Conservation (phyloP, 2,113 vertebrate genomes). For the Argyrosomus japonicus region DNA sequence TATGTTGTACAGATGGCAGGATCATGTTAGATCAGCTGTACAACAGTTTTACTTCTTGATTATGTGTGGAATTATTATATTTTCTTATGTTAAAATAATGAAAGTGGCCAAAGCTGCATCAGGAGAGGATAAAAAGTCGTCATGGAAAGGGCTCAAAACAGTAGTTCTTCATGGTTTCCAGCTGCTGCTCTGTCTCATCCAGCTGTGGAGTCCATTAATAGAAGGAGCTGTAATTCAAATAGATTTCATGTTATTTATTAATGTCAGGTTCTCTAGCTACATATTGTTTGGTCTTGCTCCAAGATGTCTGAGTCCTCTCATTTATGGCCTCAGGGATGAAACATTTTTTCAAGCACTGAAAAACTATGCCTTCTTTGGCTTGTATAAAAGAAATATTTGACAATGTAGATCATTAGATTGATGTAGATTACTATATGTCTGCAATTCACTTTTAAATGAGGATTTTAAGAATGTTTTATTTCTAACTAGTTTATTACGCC, state of each 20-base stretch:
- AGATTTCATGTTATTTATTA: not conserved
- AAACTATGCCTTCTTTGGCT: not conserved
- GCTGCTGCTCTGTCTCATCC: conserved; percentile 69
- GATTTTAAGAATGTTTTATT: no score
- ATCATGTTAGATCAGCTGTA: conserved; percentile 38
- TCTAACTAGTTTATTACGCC: no score
- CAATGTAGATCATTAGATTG: no score
- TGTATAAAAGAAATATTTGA: no score
- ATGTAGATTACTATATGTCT: no score
- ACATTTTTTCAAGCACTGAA: conserved; percentile 42
- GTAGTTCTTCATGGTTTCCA: conserved; percentile 74
- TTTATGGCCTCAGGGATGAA: conserved; percentile 71
- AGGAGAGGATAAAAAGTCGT: conserved; percentile 52
- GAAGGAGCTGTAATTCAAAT: conserved; percentile 37
- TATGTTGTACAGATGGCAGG: conserved; percentile 53
- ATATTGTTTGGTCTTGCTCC: conserved; percentile 45
- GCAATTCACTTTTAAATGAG: no score
- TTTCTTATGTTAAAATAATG: conserved; percentile 69
- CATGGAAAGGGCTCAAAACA: conserved; percentile 68
- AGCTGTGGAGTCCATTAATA: conserved; percentile 65
- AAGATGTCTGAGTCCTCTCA: conserved; percentile 65
- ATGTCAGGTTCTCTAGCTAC: conserved; percentile 54
- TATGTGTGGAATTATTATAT: conserved; percentile 27
- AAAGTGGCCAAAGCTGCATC: conserved; percentile 52
- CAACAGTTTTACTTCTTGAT: conserved; percentile 61